Base-by-base conservation (phyloP, 2,888 invertebrate species). In the Netelia melanura region DNA sequence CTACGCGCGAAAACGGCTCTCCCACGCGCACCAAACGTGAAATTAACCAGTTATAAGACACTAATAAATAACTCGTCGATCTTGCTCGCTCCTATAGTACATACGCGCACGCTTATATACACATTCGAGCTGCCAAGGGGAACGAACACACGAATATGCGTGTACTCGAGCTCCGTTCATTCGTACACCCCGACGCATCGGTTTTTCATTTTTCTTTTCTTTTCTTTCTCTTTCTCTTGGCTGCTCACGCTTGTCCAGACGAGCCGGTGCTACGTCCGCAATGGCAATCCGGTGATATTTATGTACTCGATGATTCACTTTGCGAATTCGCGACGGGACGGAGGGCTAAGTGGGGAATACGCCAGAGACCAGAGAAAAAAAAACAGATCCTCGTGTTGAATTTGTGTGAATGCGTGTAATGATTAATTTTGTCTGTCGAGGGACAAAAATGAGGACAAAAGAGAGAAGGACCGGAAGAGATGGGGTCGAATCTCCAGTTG, bases 11-110 rank as follows among this genome's bases (percentile, higher is more conserved):
- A 88, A 84, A 83, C 85, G 76, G 84, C 83, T 88, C 88, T 86
- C 88, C 88, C 88, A 88, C 88, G 88, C 86, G 85, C 61, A 17
- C 54, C 81, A 87, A 87, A 85, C 86, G 84, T 81, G 86, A 88
- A 88, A 87, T 88, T 88, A 87, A 87, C 87, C 86, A 88, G 87
- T 86, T 87, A 81, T 83, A 85, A 88, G 86, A 86, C 83, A 82
- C 85, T 86, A 85, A 87, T 87, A 88, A 87, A 88, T 88, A 88
- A 86, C 85, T 81, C 86, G 84, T 81, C 81, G 82, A 77, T 82
- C 79, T 67, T 78, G 65, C 71, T 70, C 79, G 74, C 64, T 68
- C 25, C 25, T 74, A 74, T 58, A 70, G 23, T 21, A 38, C 23
- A 14, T 17, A 72, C 62, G 25, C n/a, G n/a, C 14, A 30, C 9